These are phyloP conservation scores for Monochamus saltuarius DNA, from an alignment of 1,140 invertebrate species.

Conservation along the genomic window DNA sequence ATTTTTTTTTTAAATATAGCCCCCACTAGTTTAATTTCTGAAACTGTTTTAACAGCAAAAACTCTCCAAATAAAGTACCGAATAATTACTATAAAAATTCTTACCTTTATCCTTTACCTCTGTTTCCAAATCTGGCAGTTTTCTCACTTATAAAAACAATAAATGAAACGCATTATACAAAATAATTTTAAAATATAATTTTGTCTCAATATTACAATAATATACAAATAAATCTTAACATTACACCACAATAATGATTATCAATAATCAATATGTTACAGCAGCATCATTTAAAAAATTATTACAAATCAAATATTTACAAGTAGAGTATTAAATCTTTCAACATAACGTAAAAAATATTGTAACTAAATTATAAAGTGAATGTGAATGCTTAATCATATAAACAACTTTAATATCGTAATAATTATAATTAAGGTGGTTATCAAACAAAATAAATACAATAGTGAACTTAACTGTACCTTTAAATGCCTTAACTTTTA, in stretches of 20 bases:
- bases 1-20: too few relatives aligned
- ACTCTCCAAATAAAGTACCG: too few relatives aligned
- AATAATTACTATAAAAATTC: too few relatives aligned
- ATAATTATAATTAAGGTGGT: neutral
- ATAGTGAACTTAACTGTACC: conserved; percentile 1
- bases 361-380: neutral
- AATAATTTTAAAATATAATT: conserved; percentile 8
- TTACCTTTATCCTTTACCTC: too few relatives aligned
- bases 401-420: neutral
- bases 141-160: neutral
- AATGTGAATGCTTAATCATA: conserved; percentile 5
- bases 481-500: neutral
- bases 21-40: too few relatives aligned
- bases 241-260: conserved; percentile 5
- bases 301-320: conserved; percentile 3
- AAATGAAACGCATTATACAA: neutral
- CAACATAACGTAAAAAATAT: neutral
- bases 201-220: conserved; percentile 8
- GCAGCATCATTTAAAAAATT: neutral
- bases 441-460: neutral
- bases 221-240: conserved; percentile 8
- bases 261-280: neutral
- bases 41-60: too few relatives aligned
- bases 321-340: conserved; percentile 5
- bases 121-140: too few relatives aligned